A percentile compares a stretch with the other conserved stretches of the same genome.
Evolutionary conservation across 2,888 invertebrate genomes (phyloP).

Genomic region (Spodoptera littoralis): DNA sequence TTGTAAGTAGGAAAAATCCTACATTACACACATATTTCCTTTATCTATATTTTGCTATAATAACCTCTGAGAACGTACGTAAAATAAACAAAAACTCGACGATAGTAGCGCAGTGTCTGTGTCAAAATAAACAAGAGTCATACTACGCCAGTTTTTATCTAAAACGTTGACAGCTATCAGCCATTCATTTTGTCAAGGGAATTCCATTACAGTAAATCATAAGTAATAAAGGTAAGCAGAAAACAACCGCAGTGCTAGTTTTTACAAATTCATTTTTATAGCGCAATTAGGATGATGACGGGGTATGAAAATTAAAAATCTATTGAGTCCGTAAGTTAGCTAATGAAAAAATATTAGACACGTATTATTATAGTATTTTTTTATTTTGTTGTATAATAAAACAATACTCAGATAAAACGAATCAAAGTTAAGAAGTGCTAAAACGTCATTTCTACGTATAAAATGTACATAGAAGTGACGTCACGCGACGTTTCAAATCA

Average conservation of each 20-base stretch:
- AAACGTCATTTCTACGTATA: too few relatives aligned
- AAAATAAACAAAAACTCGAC: slow-evolving; percentile 24
- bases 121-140: slow-evolving; percentile 30
- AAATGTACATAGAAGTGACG: too few relatives aligned
- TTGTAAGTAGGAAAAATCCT: slow-evolving; percentile 39
- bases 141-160: slow-evolving; percentile 48
- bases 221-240: slow-evolving; percentile 15
- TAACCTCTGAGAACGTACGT: slow-evolving; percentile 13
- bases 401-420: too few relatives aligned
- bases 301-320: too few relatives aligned
- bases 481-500: too few relatives aligned
- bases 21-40: slow-evolving; percentile 24
- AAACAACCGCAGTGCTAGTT: slow-evolving; percentile 17
- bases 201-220: slow-evolving; percentile 17
- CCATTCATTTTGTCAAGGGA: slow-evolving; percentile 51
- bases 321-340: too few relatives aligned
- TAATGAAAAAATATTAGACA: too few relatives aligned
- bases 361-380: too few relatives aligned
- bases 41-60: slow-evolving; percentile 9
- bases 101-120: slow-evolving; percentile 17
- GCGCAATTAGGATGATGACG: neutral
- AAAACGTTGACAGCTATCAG: slow-evolving; percentile 39
- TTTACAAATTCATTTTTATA: too few relatives aligned
- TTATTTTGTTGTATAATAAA: too few relatives aligned
- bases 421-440: too few relatives aligned